These are phyloP conservation scores for Tenthredo amoena DNA, from an alignment of 2,888 invertebrate species.

Conservation along the genomic window DNA sequence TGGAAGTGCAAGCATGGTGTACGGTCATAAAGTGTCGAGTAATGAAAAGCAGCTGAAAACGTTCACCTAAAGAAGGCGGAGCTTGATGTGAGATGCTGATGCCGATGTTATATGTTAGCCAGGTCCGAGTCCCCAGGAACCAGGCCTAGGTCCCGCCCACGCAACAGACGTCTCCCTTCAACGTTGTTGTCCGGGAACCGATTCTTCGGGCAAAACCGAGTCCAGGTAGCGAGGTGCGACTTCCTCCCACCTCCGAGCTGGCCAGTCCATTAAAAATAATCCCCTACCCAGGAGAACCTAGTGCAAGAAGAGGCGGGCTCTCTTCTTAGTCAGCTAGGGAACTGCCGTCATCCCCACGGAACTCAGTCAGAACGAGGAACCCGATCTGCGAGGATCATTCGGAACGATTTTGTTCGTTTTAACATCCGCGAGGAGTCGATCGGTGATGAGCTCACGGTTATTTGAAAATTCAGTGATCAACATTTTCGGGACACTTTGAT, in stretches of 20 bases:
- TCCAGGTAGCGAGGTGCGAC: conserved; percentile 6
- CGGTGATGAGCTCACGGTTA: background rate
- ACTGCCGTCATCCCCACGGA: background rate
- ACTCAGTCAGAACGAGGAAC: conserved; percentile 38
- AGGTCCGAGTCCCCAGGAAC: conserved; percentile 15
- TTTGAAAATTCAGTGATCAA: too few species aligned
- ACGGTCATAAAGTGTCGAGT: conserved; percentile 53
- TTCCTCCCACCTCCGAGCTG: conserved; percentile 19
- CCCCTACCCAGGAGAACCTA: conserved; percentile 16
- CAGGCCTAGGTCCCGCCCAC: conserved; percentile 44
- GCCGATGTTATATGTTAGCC: background rate
- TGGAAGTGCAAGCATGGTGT: conserved; percentile 46
- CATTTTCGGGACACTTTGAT: too few species aligned
- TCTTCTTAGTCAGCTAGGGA: conserved; percentile 15
- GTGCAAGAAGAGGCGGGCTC: conserved; percentile 10
- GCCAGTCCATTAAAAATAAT: conserved; percentile 38
- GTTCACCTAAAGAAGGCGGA: conserved; percentile 30
- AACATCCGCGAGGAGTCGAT: background rate
- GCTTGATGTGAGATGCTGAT: conserved; percentile 22
- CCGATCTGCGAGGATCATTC: conserved; percentile 44
- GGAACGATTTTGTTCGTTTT: background rate
- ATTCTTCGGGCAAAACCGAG: background rate
- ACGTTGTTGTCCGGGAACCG: background rate
- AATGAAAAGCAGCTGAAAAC: conserved; percentile 29
- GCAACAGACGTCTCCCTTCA: conserved; percentile 7